Percentiles rank a stretch among this genome's conserved stretches.
These are phyloP conservation scores for Podocnemis expansa DNA, from an alignment of 2,113 vertebrate genomes.

Conservation along the genomic window DNA sequence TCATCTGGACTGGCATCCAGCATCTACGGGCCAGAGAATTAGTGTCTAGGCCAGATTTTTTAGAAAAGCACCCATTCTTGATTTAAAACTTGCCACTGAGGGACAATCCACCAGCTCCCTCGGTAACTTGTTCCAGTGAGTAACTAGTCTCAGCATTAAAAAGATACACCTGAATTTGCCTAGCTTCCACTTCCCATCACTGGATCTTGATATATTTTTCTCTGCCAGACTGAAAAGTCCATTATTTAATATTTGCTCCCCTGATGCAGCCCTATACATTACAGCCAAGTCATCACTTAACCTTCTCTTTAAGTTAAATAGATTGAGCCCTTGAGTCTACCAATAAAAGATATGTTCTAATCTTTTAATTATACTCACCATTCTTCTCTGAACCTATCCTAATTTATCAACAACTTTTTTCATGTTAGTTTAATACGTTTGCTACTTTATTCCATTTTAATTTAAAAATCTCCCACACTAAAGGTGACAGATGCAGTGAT, in stretches of 20 bases:
- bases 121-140: neutral
- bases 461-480: neutral
- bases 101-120: neutral
- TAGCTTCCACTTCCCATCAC: neutral
- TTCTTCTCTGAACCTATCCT: neutral
- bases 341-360: neutral
- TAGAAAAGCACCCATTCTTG: neutral
- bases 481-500: neutral
- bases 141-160: neutral
- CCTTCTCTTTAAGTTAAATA: neutral
- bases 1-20: neutral
- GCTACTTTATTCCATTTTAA: neutral
- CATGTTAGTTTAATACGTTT: neutral
- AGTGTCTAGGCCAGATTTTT: neutral
- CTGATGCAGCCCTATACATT: neutral
- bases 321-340: neutral
- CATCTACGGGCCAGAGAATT: neutral
- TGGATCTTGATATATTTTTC: neutral
- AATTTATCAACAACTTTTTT: neutral
- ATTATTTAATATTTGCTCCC: neutral
- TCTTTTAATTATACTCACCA: neutral
- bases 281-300: neutral
- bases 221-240: neutral
- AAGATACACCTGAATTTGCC: neutral
- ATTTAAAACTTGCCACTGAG: neutral